phyloP scores from a whole-genome alignment of 2,113 vertebrate species.

The Megaptera novaeangliae region DNA sequence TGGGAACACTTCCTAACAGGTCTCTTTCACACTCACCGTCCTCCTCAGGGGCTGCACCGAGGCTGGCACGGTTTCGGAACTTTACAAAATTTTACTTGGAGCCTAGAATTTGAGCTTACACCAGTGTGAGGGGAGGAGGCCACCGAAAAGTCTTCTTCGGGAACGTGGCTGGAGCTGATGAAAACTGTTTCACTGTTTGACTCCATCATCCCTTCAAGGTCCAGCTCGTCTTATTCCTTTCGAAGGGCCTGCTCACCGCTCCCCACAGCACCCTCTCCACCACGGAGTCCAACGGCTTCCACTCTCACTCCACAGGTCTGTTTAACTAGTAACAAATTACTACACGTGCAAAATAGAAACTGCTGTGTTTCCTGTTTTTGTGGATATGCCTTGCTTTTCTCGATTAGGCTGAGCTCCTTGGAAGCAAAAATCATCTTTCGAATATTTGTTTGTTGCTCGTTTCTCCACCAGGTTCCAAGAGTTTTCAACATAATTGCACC shows the following conservation, averaged over 20 bases:
- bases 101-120: neutral
- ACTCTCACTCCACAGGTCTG: neutral
- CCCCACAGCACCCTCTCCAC: too few species aligned
- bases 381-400: neutral
- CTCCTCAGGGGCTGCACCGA: neutral
- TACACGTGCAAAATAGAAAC: neutral
- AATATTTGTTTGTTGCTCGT: neutral
- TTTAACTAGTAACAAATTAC: neutral
- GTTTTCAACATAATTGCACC: neutral
- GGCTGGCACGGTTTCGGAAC: too few species aligned
- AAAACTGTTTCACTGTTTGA: neutral
- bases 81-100: too few species aligned
- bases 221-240: fast-evolving
- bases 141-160: too few species aligned
- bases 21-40: too few species aligned
- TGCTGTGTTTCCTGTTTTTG: neutral
- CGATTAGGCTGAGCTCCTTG: neutral
- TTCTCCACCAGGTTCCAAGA: neutral
- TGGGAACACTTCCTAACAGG: neutral
- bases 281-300: neutral
- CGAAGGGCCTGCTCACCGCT: fast-evolving
- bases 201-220: neutral
- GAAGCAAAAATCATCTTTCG: neutral
- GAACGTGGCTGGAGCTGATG: neutral
- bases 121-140: neutral